phyloP scores from a whole-genome alignment of 2,888 invertebrate species.

The Platycheirus albimanus region DNA sequence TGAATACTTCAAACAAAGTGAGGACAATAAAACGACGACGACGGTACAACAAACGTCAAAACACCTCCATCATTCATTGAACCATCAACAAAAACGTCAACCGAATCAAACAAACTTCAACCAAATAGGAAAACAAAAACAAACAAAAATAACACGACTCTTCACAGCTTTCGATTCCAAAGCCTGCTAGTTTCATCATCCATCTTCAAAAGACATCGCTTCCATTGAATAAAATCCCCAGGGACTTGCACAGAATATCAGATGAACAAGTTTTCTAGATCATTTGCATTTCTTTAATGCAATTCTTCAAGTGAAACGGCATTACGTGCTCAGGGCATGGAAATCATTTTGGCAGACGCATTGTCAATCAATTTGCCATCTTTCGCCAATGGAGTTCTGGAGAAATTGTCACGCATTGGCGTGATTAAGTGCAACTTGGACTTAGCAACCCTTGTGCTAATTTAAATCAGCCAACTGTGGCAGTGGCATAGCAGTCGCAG shows the following conservation, averaged over 20 bases:
- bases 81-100: constrained; percentile 41
- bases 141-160: too few species aligned
- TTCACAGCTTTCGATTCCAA: constrained; percentile 32
- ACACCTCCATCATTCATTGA: constrained; percentile 50
- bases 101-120: constrained; percentile 15
- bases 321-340: constrained; percentile 62
- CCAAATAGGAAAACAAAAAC: constrained; percentile 23
- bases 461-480: constrained; percentile 65
- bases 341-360: constrained; percentile 61
- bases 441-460: constrained; percentile 66
- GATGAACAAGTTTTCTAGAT: constrained; percentile 43
- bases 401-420: constrained; percentile 59
- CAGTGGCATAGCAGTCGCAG: constrained; percentile 1
- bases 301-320: constrained; percentile 42
- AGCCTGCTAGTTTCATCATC: neutral
- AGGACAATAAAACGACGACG: constrained; percentile 4
- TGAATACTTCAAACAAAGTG: neutral
- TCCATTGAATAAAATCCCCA: constrained; percentile 49
- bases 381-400: constrained; percentile 46
- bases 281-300: constrained; percentile 60
- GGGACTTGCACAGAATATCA: constrained; percentile 48
- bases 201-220: constrained; percentile 19
- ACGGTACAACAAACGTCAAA: constrained; percentile 5
- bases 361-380: constrained; percentile 73
- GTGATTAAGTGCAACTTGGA: constrained; percentile 35